A percentile compares a stretch with the other conserved stretches of the same genome.
phyloP scores from a whole-genome alignment of 2,113 vertebrate species.

The Sialia sialis region DNA sequence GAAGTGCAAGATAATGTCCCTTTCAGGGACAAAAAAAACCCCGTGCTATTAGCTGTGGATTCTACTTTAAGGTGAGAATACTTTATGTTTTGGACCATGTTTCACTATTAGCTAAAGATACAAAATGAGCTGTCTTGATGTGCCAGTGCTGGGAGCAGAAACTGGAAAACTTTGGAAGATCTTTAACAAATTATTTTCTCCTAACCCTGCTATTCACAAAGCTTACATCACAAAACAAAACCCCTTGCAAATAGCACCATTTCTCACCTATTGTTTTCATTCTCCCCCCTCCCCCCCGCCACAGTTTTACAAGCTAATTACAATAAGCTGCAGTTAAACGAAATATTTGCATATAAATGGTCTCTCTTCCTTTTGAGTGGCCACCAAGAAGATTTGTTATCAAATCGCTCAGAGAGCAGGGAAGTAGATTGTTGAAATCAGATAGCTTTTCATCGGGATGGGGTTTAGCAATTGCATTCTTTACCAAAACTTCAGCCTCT shows the following conservation, averaged over 20 bases:
- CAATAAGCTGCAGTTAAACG: neutral
- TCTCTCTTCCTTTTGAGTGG: neutral
- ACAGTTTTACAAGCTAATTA: neutral
- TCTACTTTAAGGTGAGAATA: neutral
- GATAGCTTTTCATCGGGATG: neutral
- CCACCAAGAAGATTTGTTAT: neutral
- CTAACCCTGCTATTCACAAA: neutral
- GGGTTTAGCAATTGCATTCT: neutral
- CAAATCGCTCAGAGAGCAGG: neutral
- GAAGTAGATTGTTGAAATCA: neutral
- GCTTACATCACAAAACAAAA: neutral
- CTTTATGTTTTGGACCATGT: neutral
- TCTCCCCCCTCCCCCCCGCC: no score
- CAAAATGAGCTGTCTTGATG: neutral
- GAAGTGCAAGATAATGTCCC: neutral
- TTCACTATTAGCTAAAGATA: neutral
- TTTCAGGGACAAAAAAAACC: neutral
- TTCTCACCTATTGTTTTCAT: slow-evolving; percentile 31
- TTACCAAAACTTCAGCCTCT: neutral
- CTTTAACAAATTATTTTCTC: neutral
- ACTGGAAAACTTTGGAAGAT: neutral
- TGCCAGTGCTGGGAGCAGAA: neutral
- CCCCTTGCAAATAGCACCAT: neutral
- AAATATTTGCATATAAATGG: slow-evolving; percentile 5
- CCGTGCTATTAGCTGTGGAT: neutral